A percentile compares a stretch with the other conserved stretches of the same genome.
phyloP scores from a whole-genome alignment of 2,888 invertebrate genomes.

The Athalia cordata region DNA sequence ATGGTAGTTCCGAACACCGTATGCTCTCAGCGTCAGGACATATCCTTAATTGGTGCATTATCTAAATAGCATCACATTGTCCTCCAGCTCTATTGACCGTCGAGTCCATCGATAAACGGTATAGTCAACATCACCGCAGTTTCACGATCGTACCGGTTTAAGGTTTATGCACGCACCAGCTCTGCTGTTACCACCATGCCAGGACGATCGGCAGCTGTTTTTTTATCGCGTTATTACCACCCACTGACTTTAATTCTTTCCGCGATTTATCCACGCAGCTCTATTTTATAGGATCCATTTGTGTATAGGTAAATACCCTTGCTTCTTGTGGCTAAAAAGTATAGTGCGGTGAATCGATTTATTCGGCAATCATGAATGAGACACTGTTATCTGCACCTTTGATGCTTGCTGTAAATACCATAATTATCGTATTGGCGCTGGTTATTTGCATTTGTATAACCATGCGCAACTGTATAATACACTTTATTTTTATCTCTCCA shows the following conservation, averaged over 20 bases:
- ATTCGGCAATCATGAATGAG: background rate
- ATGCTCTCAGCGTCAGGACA: constrained; percentile 30
- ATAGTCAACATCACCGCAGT: background rate
- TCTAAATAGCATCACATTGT: constrained; percentile 53
- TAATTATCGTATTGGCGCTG: constrained; percentile 18
- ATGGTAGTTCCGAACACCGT: constrained; percentile 46
- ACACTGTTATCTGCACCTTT: background rate
- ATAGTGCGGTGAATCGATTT: constrained; percentile 2
- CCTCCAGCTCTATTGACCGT: constrained; percentile 37
- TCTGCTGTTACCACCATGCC: background rate
- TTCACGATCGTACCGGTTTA: background rate
- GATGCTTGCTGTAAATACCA: constrained; percentile 1
- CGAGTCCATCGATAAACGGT: constrained; percentile 41
- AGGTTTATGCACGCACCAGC: background rate
- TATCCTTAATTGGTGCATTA: constrained; percentile 58
- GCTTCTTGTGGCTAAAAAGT: background rate
- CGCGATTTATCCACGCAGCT: background rate
- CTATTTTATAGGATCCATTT: background rate
- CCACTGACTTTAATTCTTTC: constrained; percentile 16
- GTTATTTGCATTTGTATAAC: constrained; percentile 11
- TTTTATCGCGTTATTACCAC: constrained; percentile 15
- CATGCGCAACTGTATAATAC: constrained; percentile 2
- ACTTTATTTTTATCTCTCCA: background rate
- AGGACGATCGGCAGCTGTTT: constrained; percentile 8
- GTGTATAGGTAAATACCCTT: background rate